Evolutionary conservation across 2,797 vertebrate species (phyloP).

Genomic region (Amniataba percoides): DNA sequence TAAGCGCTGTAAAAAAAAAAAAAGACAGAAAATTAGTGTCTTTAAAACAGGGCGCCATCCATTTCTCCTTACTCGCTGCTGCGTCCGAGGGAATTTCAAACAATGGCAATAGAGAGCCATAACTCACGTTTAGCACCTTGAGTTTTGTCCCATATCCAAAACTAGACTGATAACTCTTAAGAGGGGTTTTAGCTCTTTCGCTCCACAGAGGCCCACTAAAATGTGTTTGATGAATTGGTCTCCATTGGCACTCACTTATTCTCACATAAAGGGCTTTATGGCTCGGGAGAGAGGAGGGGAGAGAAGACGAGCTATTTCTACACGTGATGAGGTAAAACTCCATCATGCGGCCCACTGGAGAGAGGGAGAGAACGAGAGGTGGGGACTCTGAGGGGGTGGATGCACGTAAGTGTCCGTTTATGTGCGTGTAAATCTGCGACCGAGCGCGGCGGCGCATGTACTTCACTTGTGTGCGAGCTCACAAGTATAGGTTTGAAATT

Average conservation of each 20-base stretch:
- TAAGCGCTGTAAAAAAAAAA: slow-evolving; percentile 25
- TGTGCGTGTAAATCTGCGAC: slow-evolving; percentile 35
- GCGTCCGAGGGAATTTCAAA: slow-evolving; percentile 60
- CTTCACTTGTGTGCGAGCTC: slow-evolving; percentile 1
- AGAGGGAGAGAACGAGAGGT: neutral
- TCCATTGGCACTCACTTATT: slow-evolving; percentile 77
- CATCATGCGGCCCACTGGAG: slow-evolving; percentile 39
- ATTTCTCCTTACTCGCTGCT: slow-evolving; percentile 59
- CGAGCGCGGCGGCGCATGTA: slow-evolving; percentile 17
- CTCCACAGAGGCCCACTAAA: slow-evolving; percentile 66
- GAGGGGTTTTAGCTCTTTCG: slow-evolving; percentile 50
- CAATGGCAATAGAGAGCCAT: slow-evolving; percentile 48
- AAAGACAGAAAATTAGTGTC: slow-evolving; percentile 29
- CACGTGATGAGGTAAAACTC: slow-evolving; percentile 65
- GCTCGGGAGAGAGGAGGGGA: slow-evolving; percentile 27
- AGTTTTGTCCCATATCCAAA: slow-evolving; percentile 65
- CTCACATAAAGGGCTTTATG: slow-evolving; percentile 78
- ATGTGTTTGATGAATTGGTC: slow-evolving; percentile 76
- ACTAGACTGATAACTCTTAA: slow-evolving; percentile 68
- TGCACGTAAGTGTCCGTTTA: slow-evolving; percentile 23
- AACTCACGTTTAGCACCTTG: slow-evolving; percentile 68
- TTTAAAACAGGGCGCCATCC: slow-evolving; percentile 48
- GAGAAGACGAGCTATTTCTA: slow-evolving; percentile 42
- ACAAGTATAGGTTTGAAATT: slow-evolving; percentile 4
- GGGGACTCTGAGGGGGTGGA: neutral